These are phyloP conservation scores for Neodon shergylaensis DNA, from an alignment of 2,113 vertebrate species.

Conservation along the genomic window DNA sequence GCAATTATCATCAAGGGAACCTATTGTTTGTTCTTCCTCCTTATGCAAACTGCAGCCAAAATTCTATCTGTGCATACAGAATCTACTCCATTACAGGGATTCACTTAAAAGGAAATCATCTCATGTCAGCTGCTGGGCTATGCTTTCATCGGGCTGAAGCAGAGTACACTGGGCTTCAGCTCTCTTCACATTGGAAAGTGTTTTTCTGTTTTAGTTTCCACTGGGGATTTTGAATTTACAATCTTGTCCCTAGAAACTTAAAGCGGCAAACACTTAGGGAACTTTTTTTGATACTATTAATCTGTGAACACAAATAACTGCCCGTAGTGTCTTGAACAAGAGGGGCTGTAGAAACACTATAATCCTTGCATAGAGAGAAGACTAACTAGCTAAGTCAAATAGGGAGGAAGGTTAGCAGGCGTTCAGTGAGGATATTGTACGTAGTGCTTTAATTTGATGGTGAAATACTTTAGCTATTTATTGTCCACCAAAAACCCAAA, in stretches of 20 bases:
- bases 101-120: not conserved
- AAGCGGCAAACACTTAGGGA: conserved; percentile 16
- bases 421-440: no score
- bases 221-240: conserved; percentile 11
- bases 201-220: not conserved
- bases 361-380: not conserved
- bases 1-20: conserved; percentile 29
- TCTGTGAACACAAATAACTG: not conserved
- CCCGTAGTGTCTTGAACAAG: not conserved
- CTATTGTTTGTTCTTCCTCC: not conserved
- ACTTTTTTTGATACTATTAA: not conserved
- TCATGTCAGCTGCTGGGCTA: no score
- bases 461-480: not conserved
- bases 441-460: not conserved
- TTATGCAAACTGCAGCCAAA: not conserved
- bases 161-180: not conserved
- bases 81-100: not conserved
- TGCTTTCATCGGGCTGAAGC: not conserved
- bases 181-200: not conserved
- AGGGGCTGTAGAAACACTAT: not conserved
- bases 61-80: not conserved
- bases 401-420: not conserved
- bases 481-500: not conserved
- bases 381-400: not conserved
- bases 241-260: conserved; percentile 20